Evolutionary conservation across 1,140 invertebrate genomes (phyloP), one percentile per base, ranked within the genome.

Genomic region (Akabosia matsudoensis): DNA sequence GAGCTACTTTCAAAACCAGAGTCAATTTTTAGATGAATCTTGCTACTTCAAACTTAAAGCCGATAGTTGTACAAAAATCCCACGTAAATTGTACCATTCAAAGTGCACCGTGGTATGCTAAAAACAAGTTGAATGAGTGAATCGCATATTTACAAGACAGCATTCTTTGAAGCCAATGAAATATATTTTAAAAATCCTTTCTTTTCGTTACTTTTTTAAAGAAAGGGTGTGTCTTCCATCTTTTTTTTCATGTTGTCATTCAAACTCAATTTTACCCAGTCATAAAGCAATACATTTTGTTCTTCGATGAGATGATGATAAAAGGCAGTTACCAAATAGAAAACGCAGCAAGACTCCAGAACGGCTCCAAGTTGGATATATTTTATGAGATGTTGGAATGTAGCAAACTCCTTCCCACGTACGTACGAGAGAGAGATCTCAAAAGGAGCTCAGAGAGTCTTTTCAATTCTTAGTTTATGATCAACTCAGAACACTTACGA

Each of bases 161-260:
- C n/a, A n/a, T n/a, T n/a, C n/a, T n/a, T n/a, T n/a, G n/a, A n/a
- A n/a, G n/a, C n/a, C n/a, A n/a, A n/a, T n/a, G n/a, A n/a, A n/a
- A n/a, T n/a, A n/a, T n/a, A n/a, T n/a, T n/a, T 45, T 45, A 45
- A 7, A 45, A 45, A 7, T 10, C 37, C 7, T 18, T 10, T 10
- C 37, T 10, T 45, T 45, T 18, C 37, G 7, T 45, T 45, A 10
- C 54, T 56, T 56, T 56, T 22, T 16, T 16, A 56, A 22, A 56
- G 54, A 56, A 56, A 56, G 54, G 54, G 54, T 56, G 54, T 56
- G 54, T 56, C 54, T 56, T 56, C 13, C 54, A n/a, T n/a, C n/a
- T 22, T n/a, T 56, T 22, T 56, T 56, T 22, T 56, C 22, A 13
- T 45, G 37, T 56, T 56, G 54, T 56, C 54, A 24, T 56, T 56